Percentiles rank a stretch among this genome's conserved stretches.
Evolutionary conservation across 2,888 invertebrate species (phyloP).

Genomic region (Neoscelio sp.): DNA sequence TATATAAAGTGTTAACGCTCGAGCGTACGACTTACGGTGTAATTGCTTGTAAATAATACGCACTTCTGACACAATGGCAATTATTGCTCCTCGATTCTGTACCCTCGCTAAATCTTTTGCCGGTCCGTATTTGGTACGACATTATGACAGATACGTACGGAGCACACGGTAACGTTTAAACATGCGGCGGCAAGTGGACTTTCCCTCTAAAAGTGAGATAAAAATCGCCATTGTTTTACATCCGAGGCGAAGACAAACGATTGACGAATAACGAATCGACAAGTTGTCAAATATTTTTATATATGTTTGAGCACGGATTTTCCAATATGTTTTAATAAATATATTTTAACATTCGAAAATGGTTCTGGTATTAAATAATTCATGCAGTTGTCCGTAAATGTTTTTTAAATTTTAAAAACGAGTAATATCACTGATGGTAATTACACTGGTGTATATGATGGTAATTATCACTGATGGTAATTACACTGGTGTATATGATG

Average conservation of each 20-base stretch:
- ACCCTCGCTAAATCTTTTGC: constrained; percentile 43
- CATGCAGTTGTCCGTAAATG: too few species aligned
- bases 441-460: too few species aligned
- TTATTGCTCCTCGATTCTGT: constrained; percentile 51
- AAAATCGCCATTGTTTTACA: constrained; percentile 47
- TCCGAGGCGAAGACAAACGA: constrained; percentile 17
- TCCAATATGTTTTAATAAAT: too few species aligned
- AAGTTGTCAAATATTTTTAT: not conserved
- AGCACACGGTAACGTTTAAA: constrained; percentile 10
- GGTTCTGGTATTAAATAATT: too few species aligned
- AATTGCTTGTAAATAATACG: constrained; percentile 55
- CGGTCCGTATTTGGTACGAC: constrained; percentile 28
- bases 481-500: too few species aligned
- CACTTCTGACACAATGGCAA: constrained; percentile 49
- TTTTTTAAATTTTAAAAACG: too few species aligned
- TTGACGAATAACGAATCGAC: constrained; percentile 36
- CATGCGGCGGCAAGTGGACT: constrained; percentile 38
- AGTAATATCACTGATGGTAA: too few species aligned
- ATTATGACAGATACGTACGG: constrained; percentile 13
- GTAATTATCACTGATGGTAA: too few species aligned
- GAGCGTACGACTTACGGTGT: constrained; percentile 22
- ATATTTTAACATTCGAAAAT: too few species aligned
- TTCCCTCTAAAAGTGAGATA: constrained; percentile 45
- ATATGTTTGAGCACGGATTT: too few species aligned
- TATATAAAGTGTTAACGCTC: constrained; percentile 34